phyloP scores from a whole-genome alignment of 2,113 vertebrate genomes.

The Hemiprocne comata region DNA sequence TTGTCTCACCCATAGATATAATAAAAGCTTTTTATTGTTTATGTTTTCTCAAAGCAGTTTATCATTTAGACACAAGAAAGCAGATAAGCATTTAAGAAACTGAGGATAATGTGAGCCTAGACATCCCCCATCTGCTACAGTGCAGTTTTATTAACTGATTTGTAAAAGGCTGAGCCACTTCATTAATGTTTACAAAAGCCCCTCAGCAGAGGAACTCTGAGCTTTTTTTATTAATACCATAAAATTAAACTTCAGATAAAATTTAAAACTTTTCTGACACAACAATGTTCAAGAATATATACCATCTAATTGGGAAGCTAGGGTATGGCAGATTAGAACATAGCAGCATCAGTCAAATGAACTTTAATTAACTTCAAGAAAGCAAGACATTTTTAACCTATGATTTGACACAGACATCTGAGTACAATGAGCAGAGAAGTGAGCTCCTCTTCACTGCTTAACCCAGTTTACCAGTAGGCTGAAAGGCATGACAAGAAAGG shows the following conservation, averaged over 20 bases:
- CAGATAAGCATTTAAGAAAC: slow-evolving; percentile 51
- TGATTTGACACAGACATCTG: background rate
- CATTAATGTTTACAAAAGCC: background rate
- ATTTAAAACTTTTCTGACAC: background rate
- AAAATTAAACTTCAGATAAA: background rate
- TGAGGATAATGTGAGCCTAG: slow-evolving; percentile 46
- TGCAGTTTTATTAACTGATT: slow-evolving; percentile 39
- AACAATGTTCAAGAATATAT: background rate
- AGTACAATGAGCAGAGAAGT: background rate
- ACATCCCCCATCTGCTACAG: slow-evolving; percentile 53
- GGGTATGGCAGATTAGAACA: background rate
- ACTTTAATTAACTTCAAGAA: background rate
- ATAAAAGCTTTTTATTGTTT: slow-evolving; percentile 7
- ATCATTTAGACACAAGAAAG: slow-evolving; percentile 29
- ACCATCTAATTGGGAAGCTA: background rate
- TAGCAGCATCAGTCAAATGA: background rate
- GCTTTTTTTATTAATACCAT: background rate
- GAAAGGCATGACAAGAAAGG: background rate
- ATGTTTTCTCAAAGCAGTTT: slow-evolving; percentile 20
- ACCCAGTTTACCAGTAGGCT: background rate
- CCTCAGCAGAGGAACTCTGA: background rate
- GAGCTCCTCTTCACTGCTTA: background rate
- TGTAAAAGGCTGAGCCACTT: slow-evolving; percentile 1
- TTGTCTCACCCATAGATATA: background rate
- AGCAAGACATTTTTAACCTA: background rate